Conservation (phyloP, 1,140 invertebrate genomes). For the Drepana arcuata region DNA sequence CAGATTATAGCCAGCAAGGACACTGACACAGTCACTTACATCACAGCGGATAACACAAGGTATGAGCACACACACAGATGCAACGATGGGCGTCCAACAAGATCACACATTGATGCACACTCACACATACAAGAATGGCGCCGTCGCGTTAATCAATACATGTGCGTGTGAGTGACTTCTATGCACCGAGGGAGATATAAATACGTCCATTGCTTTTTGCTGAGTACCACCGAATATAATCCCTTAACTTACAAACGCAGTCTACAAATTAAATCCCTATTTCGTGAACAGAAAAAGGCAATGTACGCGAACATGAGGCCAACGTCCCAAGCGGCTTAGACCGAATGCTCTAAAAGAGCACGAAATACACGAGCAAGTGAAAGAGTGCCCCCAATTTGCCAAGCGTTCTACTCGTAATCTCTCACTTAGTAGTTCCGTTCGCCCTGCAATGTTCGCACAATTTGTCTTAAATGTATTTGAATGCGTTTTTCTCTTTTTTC, state of each 20-base stretch:
- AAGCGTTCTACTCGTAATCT: constrained; percentile 70
- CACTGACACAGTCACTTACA: constrained; percentile 60
- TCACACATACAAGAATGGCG: constrained; percentile 46
- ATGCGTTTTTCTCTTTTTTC: constrained; percentile 73
- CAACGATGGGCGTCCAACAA: constrained; percentile 33
- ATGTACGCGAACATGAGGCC: constrained; percentile 42
- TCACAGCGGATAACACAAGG: constrained; percentile 59
- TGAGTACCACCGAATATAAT: too few relatives aligned
- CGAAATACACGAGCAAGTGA: constrained; percentile 62
- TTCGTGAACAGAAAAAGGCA: constrained; percentile 52
- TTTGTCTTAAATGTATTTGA: constrained; percentile 73
- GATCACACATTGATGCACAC: constrained; percentile 57
- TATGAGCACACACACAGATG: constrained; percentile 51
- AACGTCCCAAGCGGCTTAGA: constrained; percentile 56
- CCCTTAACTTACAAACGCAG: too few relatives aligned
- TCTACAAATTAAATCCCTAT: constrained; percentile 28
- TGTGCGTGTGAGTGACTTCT: constrained; percentile 71
- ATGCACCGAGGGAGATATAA: constrained; percentile 27
- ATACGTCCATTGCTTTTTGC: background rate
- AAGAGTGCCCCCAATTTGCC: constrained; percentile 52
- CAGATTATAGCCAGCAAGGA: too few relatives aligned
- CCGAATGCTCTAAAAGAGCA: constrained; percentile 58
- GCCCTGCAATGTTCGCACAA: constrained; percentile 71
- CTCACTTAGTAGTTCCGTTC: constrained; percentile 71
- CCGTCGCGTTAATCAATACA: constrained; percentile 72